phyloP scores from a whole-genome alignment of 2,888 invertebrate genomes.

The Scaptomyza parva region DNA sequence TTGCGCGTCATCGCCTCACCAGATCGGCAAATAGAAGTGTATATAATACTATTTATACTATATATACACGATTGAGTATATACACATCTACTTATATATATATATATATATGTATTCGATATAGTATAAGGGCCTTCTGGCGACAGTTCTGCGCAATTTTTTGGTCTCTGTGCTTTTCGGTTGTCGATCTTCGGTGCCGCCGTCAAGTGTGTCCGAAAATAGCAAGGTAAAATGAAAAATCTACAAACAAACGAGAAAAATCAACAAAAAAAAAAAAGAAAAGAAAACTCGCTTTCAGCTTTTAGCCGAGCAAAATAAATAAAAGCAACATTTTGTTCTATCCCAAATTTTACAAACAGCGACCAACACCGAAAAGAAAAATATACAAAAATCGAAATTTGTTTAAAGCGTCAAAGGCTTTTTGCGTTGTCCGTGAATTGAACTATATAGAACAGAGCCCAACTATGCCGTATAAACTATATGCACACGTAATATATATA shows the following conservation, averaged over 20 bases:
- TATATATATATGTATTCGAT: constrained; percentile 22
- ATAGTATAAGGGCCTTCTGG: constrained; percentile 76
- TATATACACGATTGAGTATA: constrained; percentile 23
- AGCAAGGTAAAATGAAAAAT: constrained; percentile 72
- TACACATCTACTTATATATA: constrained; percentile 18
- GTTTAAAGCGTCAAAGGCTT: constrained; percentile 69
- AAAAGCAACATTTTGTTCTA: constrained; percentile 50
- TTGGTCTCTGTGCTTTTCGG: constrained; percentile 61
- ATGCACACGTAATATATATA: neutral
- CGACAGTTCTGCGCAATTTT: constrained; percentile 77
- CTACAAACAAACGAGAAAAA: constrained; percentile 47
- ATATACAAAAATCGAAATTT: constrained; percentile 56
- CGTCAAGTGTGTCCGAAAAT: constrained; percentile 80
- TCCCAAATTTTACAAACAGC: constrained; percentile 34
- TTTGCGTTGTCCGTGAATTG: constrained; percentile 66
- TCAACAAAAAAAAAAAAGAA: constrained; percentile 42
- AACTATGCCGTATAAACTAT: constrained; percentile 10
- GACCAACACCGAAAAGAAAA: constrained; percentile 40
- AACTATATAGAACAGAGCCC: constrained; percentile 34
- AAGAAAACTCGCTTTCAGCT: constrained; percentile 57
- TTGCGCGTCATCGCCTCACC: constrained; percentile 76
- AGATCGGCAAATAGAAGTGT: constrained; percentile 28
- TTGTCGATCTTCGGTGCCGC: constrained; percentile 67
- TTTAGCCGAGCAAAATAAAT: constrained; percentile 62
- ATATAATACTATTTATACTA: constrained; percentile 54